Percentiles rank a stretch among this genome's conserved stretches.
Conservation (phyloP, 1,140 invertebrate genomes). For the Apis mellifera region Amel_HAv3.1 CM009931.2:25621501-25622000, state of each 20-base stretch:
- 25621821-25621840: neutral
- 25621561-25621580: neutral
- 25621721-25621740: neutral
- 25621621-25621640: too few species aligned
- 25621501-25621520: conserved; percentile 6
- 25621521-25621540: neutral
- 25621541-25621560: neutral
- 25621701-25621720: too few species aligned
- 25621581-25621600: conserved; percentile 5
- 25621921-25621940: too few species aligned
- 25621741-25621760: neutral
- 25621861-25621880: neutral
- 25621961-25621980: neutral
- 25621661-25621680: neutral
- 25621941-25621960: neutral
- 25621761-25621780: neutral
- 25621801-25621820: neutral
- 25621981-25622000: neutral
- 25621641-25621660: too few species aligned
- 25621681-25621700: neutral
- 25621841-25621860: neutral
- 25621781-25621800: too few species aligned
- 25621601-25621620: neutral
- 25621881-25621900: neutral
- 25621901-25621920: neutral